A percentile compares a stretch with the other conserved stretches of the same genome.
phyloP scores from a whole-genome alignment of 1,140 invertebrate species.

The Araneus ventricosus region DNA sequence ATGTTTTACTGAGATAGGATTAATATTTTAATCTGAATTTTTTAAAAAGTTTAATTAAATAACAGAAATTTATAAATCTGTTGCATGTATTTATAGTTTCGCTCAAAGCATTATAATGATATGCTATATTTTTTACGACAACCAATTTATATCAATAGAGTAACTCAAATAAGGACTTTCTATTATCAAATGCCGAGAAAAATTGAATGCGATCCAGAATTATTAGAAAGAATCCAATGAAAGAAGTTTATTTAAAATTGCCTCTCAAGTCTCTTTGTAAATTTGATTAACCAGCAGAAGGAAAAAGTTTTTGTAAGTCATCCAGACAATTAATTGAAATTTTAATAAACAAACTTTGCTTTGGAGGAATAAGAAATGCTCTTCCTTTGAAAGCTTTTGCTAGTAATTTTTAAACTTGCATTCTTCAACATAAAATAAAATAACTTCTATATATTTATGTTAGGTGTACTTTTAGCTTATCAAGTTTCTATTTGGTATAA shows the following conservation, averaged over 20 bases:
- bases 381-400: no score
- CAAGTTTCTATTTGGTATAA: no score
- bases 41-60: constrained; percentile 28
- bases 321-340: neutral
- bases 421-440: neutral
- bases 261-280: neutral
- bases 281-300: neutral
- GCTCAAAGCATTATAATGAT: neutral
- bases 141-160: neutral
- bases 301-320: neutral
- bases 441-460: neutral
- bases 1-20: constrained; percentile 13
- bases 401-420: neutral
- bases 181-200: neutral
- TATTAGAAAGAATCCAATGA: neutral
- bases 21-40: constrained; percentile 32
- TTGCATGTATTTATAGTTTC: neutral
- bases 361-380: no score
- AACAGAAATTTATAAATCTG: constrained; percentile 25
- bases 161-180: neutral
- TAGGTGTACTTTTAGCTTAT: no score
- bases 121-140: neutral
- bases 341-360: neutral
- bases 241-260: constrained; percentile 8
- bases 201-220: neutral